These are phyloP conservation scores for Thymelicus lineola DNA, from an alignment of 2,888 invertebrate genomes.

Conservation along the genomic window DNA sequence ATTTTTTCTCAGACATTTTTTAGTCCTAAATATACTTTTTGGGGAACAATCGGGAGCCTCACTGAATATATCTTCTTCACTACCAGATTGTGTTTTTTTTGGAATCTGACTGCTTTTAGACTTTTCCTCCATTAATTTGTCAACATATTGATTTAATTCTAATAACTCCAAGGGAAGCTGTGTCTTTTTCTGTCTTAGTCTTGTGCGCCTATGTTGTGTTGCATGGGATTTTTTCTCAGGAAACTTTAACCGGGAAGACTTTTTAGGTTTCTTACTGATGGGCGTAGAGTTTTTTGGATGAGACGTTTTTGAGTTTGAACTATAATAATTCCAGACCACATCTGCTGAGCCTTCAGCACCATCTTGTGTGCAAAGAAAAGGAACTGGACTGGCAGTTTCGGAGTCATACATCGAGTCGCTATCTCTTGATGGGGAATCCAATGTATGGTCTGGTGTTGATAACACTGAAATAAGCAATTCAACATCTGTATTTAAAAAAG, in stretches of 20 bases:
- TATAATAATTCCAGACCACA: slow-evolving; percentile 81
- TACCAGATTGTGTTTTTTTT: slow-evolving; percentile 61
- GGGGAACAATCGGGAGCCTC: slow-evolving; percentile 69
- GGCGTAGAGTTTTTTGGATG: slow-evolving; percentile 70
- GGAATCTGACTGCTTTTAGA: slow-evolving; percentile 40
- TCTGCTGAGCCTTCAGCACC: slow-evolving; percentile 79
- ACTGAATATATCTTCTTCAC: slow-evolving; percentile 75
- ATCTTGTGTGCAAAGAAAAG: slow-evolving; percentile 80
- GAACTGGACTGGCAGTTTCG: slow-evolving; percentile 76
- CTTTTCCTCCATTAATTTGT: slow-evolving; percentile 66
- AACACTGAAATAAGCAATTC: slow-evolving; percentile 59
- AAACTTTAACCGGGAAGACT: slow-evolving; percentile 58
- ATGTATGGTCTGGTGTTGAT: slow-evolving; percentile 69
- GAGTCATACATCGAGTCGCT: slow-evolving; percentile 76
- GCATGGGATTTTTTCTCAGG: slow-evolving; percentile 57
- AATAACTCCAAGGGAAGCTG: slow-evolving; percentile 74
- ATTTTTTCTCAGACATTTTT: slow-evolving; percentile 71
- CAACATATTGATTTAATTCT: slow-evolving; percentile 76
- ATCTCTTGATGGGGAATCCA: slow-evolving; percentile 73
- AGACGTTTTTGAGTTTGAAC: slow-evolving; percentile 61
- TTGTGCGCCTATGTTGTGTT: slow-evolving; percentile 59
- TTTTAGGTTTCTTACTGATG: slow-evolving; percentile 67
- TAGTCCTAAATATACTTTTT: slow-evolving; percentile 62
- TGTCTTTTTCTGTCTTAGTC: slow-evolving; percentile 64
- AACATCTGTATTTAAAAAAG: no score